Evolutionary conservation across 2,888 invertebrate species (phyloP).

Genomic region (Zeuzera pyrina): DNA sequence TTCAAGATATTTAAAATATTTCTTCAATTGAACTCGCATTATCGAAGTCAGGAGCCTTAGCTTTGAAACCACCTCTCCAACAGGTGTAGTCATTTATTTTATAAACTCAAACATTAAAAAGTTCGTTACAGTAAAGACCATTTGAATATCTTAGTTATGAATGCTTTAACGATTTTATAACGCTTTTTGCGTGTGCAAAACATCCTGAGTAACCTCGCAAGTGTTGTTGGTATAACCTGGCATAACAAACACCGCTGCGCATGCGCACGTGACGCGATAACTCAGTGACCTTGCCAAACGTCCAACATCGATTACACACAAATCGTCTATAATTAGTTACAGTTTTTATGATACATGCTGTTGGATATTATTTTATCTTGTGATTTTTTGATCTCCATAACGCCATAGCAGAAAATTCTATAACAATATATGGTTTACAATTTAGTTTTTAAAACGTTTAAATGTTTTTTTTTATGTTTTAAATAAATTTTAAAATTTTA

Average conservation of each 20-base stretch:
- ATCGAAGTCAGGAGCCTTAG: slow-evolving; percentile 21
- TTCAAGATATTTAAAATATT: too few relatives aligned
- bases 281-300: slow-evolving; percentile 32
- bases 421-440: too few relatives aligned
- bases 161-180: slow-evolving; percentile 28
- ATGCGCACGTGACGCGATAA: slow-evolving; percentile 39
- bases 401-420: too few relatives aligned
- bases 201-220: slow-evolving; percentile 46
- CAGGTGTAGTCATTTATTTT: too few relatives aligned
- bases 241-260: slow-evolving; percentile 34
- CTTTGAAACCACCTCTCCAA: too few relatives aligned
- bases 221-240: slow-evolving; percentile 18
- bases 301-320: slow-evolving; percentile 13
- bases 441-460: too few relatives aligned
- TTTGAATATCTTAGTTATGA: slow-evolving; percentile 21
- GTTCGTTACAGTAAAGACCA: too few relatives aligned
- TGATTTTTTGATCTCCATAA: too few relatives aligned
- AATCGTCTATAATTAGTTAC: slow-evolving; percentile 9
- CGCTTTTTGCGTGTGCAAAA: slow-evolving; percentile 35
- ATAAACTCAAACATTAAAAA: too few relatives aligned
- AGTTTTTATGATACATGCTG: slow-evolving; percentile 9
- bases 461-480: too few relatives aligned
- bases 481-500: too few relatives aligned
- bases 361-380: neutral
- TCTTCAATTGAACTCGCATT: too few relatives aligned